Base-by-base conservation (phyloP, 2,113 vertebrate genomes). In the Menidia beryllina region DNA sequence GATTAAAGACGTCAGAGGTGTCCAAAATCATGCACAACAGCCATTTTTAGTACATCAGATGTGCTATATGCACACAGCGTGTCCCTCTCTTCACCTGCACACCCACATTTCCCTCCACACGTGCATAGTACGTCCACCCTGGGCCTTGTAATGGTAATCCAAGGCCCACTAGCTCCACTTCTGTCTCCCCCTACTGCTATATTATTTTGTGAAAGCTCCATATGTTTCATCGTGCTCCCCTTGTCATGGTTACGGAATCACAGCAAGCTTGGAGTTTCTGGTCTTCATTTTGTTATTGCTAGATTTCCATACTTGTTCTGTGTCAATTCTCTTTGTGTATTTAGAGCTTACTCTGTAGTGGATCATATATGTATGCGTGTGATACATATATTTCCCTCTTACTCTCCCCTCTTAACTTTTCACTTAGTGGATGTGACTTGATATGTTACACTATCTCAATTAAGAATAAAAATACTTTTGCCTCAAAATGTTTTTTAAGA, bases 241-340 rank as follows among this genome's bases (percentile, higher is more conserved):
- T 95, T 94, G 94, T 97, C 95, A 95, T 96, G 93, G 95, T 95
- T 94, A 93, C 91, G 87, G 94, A 94, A 95, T 95, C 95, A 95
- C 94, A 94, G 94, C 90, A 94, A 96, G 94, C 93, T 96, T 96
- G 95, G 94, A 92, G 81, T 88, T 89, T 92, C 83, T 92, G 78
- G 88, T 91, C 86, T 82, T 90, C 47, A 85, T 92, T 95, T 94
- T 94, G 84, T 89, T 85, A 74, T 88, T 91, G 92, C 91, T 92
- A 92, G 88, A 90, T 89, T 89, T 91, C 89, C 85, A 90, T 91
- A 85, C 91, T 77, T 91, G 83, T 91, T 89, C 60, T 82, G 78
- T 91, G 90, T 89, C 84, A 86, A 89, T 71, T 90, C 85, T 88
- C 81, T 86, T 88, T 91, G 84, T 92, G 86, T 90, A 85, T 85